Evolutionary conservation across 2,888 invertebrate species (phyloP).

Genomic region (Horisme vitalbata): DNA sequence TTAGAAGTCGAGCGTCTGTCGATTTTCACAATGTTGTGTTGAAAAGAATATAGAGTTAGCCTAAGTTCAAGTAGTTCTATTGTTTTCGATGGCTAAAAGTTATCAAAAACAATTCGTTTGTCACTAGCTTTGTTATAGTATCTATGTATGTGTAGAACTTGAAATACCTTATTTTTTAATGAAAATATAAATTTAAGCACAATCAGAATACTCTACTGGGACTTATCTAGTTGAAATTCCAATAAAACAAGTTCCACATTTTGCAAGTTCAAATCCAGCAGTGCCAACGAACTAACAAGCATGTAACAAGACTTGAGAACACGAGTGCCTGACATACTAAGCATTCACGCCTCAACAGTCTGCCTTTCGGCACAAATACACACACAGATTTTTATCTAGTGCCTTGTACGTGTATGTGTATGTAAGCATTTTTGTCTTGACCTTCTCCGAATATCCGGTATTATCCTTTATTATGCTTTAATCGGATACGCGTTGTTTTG

Average conservation of each 20-base stretch:
- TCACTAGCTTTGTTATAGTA: too few relatives aligned
- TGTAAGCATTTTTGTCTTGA: slow-evolving; percentile 16
- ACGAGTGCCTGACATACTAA: slow-evolving; percentile 19
- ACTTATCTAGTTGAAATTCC: too few relatives aligned
- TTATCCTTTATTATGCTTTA: slow-evolving; percentile 14
- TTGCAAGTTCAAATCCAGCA: neutral
- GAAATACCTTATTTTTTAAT: too few relatives aligned
- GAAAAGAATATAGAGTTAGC: too few relatives aligned
- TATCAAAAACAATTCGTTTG: too few relatives aligned
- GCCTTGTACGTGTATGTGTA: neutral
- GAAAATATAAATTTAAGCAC: too few relatives aligned
- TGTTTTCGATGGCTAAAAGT: too few relatives aligned
- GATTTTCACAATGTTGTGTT: slow-evolving; percentile 10
- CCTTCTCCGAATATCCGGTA: slow-evolving; percentile 18
- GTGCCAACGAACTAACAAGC: slow-evolving; percentile 17
- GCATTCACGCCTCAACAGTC: slow-evolving; percentile 21
- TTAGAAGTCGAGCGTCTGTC: slow-evolving; percentile 9
- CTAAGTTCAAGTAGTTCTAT: too few relatives aligned
- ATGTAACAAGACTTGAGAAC: slow-evolving; percentile 7
- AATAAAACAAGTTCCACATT: neutral
- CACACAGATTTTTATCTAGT: slow-evolving; percentile 8
- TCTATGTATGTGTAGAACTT: too few relatives aligned
- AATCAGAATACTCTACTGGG: too few relatives aligned
- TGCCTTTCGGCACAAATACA: slow-evolving; percentile 18
- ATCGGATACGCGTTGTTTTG: slow-evolving; percentile 17